Base-by-base conservation (phyloP, 2,113 vertebrate species). In the Podarcis cretensis region DNA sequence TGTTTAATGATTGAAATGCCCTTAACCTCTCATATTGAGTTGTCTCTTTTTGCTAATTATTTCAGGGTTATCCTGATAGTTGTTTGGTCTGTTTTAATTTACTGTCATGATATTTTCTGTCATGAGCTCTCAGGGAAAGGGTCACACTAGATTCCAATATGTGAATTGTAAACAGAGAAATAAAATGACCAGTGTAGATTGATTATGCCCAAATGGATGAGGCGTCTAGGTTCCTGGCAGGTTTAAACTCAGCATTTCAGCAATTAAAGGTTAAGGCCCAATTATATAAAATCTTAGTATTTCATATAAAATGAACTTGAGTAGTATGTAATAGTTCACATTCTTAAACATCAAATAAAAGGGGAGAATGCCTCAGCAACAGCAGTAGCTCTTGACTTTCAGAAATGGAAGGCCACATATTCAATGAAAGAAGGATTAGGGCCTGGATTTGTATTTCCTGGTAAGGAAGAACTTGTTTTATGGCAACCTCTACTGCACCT, bases 361-460 rank as follows among this genome's bases (percentile, higher is more conserved):
- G 20, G n/a, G 30, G 23, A 69, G 79, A 63, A 59, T 20, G 30
- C 5, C 6, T 69, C 8, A 43, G 8, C 18, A 65, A 75, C 9
- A 40, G 68, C 35, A 66, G 59, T 40, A 25, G 57, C 30, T 66
- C 40, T 57, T 0, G 87, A 10, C 20, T 71, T 77, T 57, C n/a
- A 1, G 65, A 84, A 87, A 85, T 65, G 77, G 81, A 90, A 89
- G 48, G 83, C 16, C 35, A 87, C n/a, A 25, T 9, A 66, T 76
- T 77, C 86, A 48, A 32, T 68, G 84, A 83, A 74, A 80, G 84
- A 85, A 84, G 89, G 87, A 89, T 90, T 75, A 68, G 75, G 59
- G 23, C 2, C 43, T 76, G 0, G 32, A 74, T 68, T 87, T 90
- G 87, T 82, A 23, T 16, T 84, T 65, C 69, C 85, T 82, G 37